Base-by-base conservation (phyloP, 2,113 vertebrate genomes). In the Aphyosemion australe region DNA sequence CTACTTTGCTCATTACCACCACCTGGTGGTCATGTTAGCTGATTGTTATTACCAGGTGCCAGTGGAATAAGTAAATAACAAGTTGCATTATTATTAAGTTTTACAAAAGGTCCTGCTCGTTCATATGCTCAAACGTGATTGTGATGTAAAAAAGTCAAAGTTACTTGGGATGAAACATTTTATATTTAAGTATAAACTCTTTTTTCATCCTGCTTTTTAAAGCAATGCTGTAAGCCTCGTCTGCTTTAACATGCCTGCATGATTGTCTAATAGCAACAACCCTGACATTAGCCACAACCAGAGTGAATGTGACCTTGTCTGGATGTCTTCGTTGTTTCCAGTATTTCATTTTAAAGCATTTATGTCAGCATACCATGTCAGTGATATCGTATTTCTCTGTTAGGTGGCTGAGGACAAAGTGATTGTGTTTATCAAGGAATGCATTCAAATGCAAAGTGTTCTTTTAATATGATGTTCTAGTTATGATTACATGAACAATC, bases 401-500 rank as follows among this genome's bases (percentile, higher is more conserved):
- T 26, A 51, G 43, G 20, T 47, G 45, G 18, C 10, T 8, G 49
- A 49, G 54, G 7, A 79, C 51, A 74, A 61, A 62, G 34, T 13
- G 8, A 18, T 2, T 8, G 3, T 20, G 7, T 20, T 59, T 61
- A 70, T 62, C 18, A 52, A n/a, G 5, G 45, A 48, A n/a, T n/a
- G n/a, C n/a, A n/a, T n/a, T n/a, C n/a, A n/a, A 42, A 63, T 52
- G 18, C 50, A 50, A 9, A 14, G 12, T 43, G 4, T 34, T 31
- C 10, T n/a, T n/a, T 55, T 31, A n/a, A 43, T 8, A 19, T 31
- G 26, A 3, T 68, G 43, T 54, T 52, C 39, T 46, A 26, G 19
- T 50, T 41, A 54, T 57, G 54, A 73, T 72, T 12, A 18, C 16
- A 46, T 59, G 37, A 37, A 9, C 67, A 69, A 55, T 13, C 12